Evolutionary conservation across 2,113 vertebrate species (phyloP), one percentile per base, ranked within the genome.

Genomic region (Gymnarchus niloticus): DNA sequence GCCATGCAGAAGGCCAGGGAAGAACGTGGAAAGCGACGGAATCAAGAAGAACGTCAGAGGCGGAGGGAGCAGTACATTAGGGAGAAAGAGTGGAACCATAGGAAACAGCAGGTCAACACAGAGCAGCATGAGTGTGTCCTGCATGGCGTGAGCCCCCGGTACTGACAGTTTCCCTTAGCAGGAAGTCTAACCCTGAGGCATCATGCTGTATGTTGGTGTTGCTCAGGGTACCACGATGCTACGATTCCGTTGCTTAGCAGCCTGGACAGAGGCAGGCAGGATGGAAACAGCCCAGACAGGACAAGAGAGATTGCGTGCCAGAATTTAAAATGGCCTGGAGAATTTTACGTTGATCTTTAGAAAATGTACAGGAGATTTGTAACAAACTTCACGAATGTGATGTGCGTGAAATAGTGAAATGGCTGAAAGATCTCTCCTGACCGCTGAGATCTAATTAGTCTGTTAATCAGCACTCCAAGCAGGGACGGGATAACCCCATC

Each of bases 1-100:
- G 95, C 96, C 92, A 99, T 98, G 97, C 97, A 99, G 92, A 98
- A 94, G 93, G 96, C 97, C 91, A 95, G 98, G 91, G 98, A 99
- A 94, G 97, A 99, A 91, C 96, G 97, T 89, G 97, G 96, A 92
- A 93, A 97, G 89, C 94, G 95, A 93, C 94, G 97, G 92, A 97
- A 95, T 94, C 94, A 90, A 87, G 96, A 98, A 0, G 97, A 99
- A 94, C 97, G 97, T 88, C 95, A 97, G 94, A 97, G 97, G 94
- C 96, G 98, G 94, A 99, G 96, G 93, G 97, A 98, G 83, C 98
- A 99, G 89, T 98, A 94, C 93, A 86, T 97, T 95, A 99, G 98
- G 95, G 98, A 99, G 94, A 96, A 95, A 91, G 98, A 98, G 92
- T 96, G 95, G 95, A 95, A 91, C 92, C 96, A 97, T 92, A 96